These are phyloP conservation scores for Lithophane semibrunnea DNA, from an alignment of 2,888 invertebrate genomes.

Conservation along the genomic window DNA sequence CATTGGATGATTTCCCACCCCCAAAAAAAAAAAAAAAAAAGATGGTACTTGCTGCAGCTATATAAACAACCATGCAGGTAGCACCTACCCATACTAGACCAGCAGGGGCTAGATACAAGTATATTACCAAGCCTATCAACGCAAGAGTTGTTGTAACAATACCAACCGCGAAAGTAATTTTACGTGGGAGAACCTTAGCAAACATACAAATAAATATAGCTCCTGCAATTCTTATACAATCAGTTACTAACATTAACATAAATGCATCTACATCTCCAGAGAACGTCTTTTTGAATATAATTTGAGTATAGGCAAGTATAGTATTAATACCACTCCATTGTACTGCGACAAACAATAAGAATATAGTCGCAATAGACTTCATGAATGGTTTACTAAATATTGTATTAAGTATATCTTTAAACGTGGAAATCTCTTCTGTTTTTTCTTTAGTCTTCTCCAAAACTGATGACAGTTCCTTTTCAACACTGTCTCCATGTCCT, in stretches of 20 bases:
- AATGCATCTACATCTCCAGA: conserved; percentile 71
- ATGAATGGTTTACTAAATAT: conserved; percentile 73
- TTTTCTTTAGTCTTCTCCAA: conserved; percentile 69
- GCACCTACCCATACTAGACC: conserved; percentile 71
- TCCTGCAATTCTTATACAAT: conserved; percentile 69
- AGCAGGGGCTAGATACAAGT: conserved; percentile 66
- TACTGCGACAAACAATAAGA: conserved; percentile 68
- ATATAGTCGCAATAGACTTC: conserved; percentile 63
- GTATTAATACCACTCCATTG: conserved; percentile 78
- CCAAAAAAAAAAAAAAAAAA: too few species aligned
- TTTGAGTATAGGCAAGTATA: conserved; percentile 75
- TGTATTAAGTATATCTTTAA: conserved; percentile 64
- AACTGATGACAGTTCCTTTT: conserved; percentile 72
- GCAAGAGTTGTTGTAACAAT: conserved; percentile 65
- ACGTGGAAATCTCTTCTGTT: conserved; percentile 41
- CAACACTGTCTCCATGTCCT: conserved; percentile 70
- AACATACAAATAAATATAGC: conserved; percentile 65
- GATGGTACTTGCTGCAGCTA: conserved; percentile 68
- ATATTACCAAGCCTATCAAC: conserved; percentile 68
- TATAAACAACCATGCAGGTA: conserved; percentile 70
- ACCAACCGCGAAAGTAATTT: conserved; percentile 67
- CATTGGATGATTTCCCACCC: too few species aligned
- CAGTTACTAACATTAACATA: conserved; percentile 73
- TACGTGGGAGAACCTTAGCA: conserved; percentile 68
- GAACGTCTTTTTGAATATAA: conserved; percentile 75